phyloP scores from a whole-genome alignment of 2,888 invertebrate species.

The Euplagia quadripunctaria region DNA sequence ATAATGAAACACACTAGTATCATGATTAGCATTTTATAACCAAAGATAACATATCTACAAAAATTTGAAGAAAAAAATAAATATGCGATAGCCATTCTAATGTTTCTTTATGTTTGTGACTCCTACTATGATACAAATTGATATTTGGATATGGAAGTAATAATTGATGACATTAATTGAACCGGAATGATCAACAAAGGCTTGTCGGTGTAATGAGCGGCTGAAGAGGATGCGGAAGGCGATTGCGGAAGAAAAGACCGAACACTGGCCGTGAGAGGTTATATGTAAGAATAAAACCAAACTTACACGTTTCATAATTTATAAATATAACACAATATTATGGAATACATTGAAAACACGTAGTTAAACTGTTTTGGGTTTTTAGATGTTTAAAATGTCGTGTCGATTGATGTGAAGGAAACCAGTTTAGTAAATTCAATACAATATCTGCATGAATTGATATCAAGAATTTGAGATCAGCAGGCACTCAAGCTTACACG shows the following conservation, averaged over 20 bases:
- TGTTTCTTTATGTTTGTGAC: neutral
- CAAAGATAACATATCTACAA: neutral
- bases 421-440: neutral
- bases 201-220: neutral
- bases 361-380: neutral
- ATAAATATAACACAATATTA: neutral
- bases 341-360: neutral
- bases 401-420: neutral
- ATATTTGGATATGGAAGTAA: neutral
- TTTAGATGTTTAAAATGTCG: neutral
- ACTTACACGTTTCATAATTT: neutral
- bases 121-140: neutral
- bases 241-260: slow-evolving; percentile 11
- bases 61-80: neutral
- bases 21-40: neutral
- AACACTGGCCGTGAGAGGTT: slow-evolving; percentile 4
- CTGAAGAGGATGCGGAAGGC: slow-evolving; percentile 4
- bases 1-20: neutral
- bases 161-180: neutral
- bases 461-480: neutral
- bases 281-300: neutral
- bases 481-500: neutral
- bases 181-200: neutral
- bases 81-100: neutral
- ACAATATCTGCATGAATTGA: neutral